Evolutionary conservation across 2,113 vertebrate genomes (phyloP).

Genomic region (Oryzias javanicus): DNA sequence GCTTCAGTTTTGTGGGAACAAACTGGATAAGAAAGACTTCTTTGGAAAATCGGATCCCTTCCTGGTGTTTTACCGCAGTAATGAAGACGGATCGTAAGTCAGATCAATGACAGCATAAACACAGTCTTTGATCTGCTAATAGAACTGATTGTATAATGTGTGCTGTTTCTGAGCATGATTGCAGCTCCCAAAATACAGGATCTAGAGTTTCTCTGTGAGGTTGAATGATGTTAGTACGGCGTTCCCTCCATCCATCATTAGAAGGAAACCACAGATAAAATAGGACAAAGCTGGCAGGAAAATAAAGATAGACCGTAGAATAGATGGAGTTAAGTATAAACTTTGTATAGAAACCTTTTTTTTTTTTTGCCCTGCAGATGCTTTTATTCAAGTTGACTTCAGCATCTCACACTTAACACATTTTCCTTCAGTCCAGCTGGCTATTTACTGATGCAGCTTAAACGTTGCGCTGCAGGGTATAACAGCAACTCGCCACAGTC

Average conservation of each 20-base stretch:
- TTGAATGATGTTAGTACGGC: conserved; percentile 46
- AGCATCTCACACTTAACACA: conserved; percentile 48
- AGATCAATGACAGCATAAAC: too few relatives aligned
- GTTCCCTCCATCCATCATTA: conserved; percentile 8
- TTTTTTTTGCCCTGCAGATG: conserved; percentile 47
- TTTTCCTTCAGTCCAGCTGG: conserved; percentile 54
- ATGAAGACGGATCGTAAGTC: conserved; percentile 88
- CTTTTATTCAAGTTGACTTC: conserved; percentile 58
- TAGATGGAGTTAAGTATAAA: conserved; percentile 43
- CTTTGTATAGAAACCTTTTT: conserved; percentile 20
- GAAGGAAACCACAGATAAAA: conserved; percentile 26
- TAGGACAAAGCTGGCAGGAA: conserved; percentile 28
- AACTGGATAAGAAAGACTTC: conserved; percentile 92
- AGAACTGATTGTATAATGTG: too few relatives aligned
- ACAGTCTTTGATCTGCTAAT: too few relatives aligned
- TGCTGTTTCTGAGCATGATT: conserved; percentile 42
- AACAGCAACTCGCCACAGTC: conserved; percentile 17
- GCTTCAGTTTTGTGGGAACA: conserved; percentile 92
- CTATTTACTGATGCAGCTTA: conserved; percentile 60
- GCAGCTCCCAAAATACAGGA: too few relatives aligned
- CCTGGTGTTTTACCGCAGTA: conserved; percentile 88
- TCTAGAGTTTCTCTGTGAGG: conserved; percentile 39
- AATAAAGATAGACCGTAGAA: conserved; percentile 18
- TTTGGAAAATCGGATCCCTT: conserved; percentile 93
- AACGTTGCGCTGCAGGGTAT: conserved; percentile 50